Evolutionary conservation across 2,113 vertebrate genomes (phyloP).

Genomic region (Oreochromis spilurus): DNA sequence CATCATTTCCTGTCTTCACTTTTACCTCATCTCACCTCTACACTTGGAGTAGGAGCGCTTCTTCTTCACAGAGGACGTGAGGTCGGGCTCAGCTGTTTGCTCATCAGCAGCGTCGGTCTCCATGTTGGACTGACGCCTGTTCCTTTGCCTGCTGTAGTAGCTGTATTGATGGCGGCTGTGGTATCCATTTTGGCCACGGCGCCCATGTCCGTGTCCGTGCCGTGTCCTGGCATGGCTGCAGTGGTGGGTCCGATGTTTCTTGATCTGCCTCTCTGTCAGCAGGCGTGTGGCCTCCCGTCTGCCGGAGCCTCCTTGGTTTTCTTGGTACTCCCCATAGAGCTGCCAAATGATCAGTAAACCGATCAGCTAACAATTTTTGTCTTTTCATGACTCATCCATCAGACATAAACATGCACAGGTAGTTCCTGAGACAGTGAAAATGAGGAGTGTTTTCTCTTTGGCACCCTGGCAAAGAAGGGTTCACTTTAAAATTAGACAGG

Average conservation of each 20-base stretch:
- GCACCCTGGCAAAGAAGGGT: not conserved
- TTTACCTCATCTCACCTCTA: slow-evolving; percentile 65
- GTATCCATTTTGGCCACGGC: slow-evolving; percentile 22
- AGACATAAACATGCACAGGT: not conserved
- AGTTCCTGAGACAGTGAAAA: not conserved
- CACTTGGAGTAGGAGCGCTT: slow-evolving; percentile 79
- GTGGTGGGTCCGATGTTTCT: slow-evolving; percentile 49
- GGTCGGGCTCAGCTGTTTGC: not conserved
- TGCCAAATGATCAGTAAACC: slow-evolving; percentile 13
- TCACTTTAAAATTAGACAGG: slow-evolving; percentile 36
- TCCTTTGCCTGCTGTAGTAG: slow-evolving; percentile 18
- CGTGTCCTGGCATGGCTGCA: slow-evolving; percentile 6
- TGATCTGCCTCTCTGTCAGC: slow-evolving; percentile 70
- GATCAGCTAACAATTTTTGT: not conserved
- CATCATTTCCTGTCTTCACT: rapidly evolving
- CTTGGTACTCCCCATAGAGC: slow-evolving; percentile 86
- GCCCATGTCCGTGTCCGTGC: slow-evolving; percentile 5
- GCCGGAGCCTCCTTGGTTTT: slow-evolving; percentile 71
- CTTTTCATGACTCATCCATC: not conserved
- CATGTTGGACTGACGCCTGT: slow-evolving; percentile 17
- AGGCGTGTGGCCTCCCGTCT: slow-evolving; percentile 73
- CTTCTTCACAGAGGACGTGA: slow-evolving; percentile 58
- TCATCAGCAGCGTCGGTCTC: not conserved
- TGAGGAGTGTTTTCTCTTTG: not conserved
- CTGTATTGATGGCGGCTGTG: slow-evolving; percentile 31